Conservation (phyloP, 2,888 invertebrate genomes). For the Lasioglossum oenotherae region DNA sequence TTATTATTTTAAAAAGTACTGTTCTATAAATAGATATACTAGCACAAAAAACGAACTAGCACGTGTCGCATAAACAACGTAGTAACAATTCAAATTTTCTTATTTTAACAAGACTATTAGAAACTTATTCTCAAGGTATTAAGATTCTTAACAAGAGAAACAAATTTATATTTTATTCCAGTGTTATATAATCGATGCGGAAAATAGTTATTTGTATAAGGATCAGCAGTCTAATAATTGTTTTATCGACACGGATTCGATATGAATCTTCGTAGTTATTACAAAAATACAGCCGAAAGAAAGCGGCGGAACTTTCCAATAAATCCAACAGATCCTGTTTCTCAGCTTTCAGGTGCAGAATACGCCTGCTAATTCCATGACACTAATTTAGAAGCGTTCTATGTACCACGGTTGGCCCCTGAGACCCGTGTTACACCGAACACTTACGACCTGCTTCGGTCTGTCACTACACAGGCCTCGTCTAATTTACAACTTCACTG, state of each 20-base stretch:
- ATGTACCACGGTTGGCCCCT: constrained; percentile 2
- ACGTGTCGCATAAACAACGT: too few relatives aligned
- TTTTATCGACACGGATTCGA: not conserved
- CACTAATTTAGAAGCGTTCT: constrained; percentile 12
- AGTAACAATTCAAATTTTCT: not conserved
- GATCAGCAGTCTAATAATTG: not conserved
- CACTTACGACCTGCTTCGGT: constrained; percentile 8
- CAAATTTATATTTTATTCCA: not conserved
- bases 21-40: too few relatives aligned
- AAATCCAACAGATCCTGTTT: not conserved
- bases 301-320: constrained; percentile 11
- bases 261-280: not conserved
- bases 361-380: constrained; percentile 9
- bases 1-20: too few relatives aligned
- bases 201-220: not conserved
- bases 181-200: not conserved
- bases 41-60: too few relatives aligned
- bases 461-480: constrained; percentile 13
- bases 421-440: constrained; percentile 2
- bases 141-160: not conserved
- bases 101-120: not conserved
- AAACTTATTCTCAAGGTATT: not conserved
- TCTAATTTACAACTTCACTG: constrained; percentile 23
- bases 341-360: not conserved
- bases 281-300: not conserved